phyloP scores from a whole-genome alignment of 2,797 vertebrate species.

The Petrocephalus schoutedeni region DNA sequence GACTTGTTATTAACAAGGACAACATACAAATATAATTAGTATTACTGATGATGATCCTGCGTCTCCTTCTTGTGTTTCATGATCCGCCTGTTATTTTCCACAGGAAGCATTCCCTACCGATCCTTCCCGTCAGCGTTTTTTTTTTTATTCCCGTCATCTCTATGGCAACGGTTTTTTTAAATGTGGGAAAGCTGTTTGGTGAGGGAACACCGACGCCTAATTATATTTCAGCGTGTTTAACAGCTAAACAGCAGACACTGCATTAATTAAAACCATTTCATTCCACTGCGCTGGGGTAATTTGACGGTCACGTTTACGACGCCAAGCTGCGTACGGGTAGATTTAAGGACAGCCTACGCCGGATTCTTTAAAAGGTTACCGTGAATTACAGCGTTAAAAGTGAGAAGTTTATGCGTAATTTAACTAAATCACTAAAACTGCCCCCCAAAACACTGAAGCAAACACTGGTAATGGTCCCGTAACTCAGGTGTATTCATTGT shows the following conservation, averaged over 20 bases:
- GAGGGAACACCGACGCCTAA: slow-evolving; percentile 39
- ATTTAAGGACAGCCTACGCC: not conserved
- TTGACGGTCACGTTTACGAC: not conserved
- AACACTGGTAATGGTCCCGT: not conserved
- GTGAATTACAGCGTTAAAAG: not conserved
- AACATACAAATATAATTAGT: not conserved
- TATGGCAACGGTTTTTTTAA: slow-evolving; percentile 67
- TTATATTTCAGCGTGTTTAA: slow-evolving; percentile 21
- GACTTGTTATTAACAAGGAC: not conserved
- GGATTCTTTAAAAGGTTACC: not conserved
- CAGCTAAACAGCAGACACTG: not conserved
- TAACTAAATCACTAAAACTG: not conserved
- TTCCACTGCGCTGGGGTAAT: not conserved
- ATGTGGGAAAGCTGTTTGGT: slow-evolving; percentile 34
- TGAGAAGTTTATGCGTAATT: not conserved
- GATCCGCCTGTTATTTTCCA: not conserved
- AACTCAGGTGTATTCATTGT: not conserved
- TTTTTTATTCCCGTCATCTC: slow-evolving; percentile 54
- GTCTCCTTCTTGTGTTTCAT: not conserved
- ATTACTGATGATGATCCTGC: not conserved
- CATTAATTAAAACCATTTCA: not conserved
- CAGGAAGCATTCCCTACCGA: slow-evolving; percentile 56
- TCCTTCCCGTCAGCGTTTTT: slow-evolving; percentile 49
- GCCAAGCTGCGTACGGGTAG: not conserved
- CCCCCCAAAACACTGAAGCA: not conserved